Conservation (phyloP, 2,888 invertebrate species). For the Meghimatium bilineatum region DNA sequence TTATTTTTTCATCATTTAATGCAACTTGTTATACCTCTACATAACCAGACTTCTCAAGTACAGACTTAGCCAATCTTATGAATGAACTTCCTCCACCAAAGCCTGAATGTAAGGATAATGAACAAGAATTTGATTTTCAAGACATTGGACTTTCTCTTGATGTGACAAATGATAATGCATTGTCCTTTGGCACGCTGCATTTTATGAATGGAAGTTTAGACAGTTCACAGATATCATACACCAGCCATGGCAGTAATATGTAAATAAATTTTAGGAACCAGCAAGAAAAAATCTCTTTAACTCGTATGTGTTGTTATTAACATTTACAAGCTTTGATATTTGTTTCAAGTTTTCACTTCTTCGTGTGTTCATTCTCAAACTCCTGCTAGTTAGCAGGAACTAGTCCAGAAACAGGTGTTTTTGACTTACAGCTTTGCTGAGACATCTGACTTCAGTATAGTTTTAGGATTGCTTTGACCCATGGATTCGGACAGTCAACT, state of each 20-base stretch:
- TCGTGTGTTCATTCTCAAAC: no score
- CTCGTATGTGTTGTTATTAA: not conserved
- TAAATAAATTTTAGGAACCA: not conserved
- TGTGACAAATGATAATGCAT: slow-evolving; percentile 12
- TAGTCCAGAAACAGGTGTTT: no score
- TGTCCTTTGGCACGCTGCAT: slow-evolving; percentile 31
- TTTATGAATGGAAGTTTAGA: slow-evolving; percentile 28
- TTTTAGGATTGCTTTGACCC: no score
- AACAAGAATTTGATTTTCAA: not conserved
- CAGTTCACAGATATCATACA: not conserved
- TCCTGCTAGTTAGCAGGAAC: no score
- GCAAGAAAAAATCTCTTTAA: not conserved
- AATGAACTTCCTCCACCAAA: slow-evolving; percentile 19
- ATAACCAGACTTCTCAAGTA: slow-evolving; percentile 22
- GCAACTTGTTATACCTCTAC: not conserved
- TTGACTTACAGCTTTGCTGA: no score
- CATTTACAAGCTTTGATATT: not conserved
- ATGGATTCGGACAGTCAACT: no score
- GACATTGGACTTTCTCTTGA: not conserved
- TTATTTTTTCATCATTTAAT: not conserved
- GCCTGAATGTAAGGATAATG: not conserved
- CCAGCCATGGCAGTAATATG: not conserved
- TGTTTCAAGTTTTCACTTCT: not conserved
- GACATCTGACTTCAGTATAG: no score
- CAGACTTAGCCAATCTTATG: slow-evolving; percentile 7